Base-by-base conservation (phyloP, 2,888 invertebrate genomes). In the Hirtodrosophila confusa region DNA sequence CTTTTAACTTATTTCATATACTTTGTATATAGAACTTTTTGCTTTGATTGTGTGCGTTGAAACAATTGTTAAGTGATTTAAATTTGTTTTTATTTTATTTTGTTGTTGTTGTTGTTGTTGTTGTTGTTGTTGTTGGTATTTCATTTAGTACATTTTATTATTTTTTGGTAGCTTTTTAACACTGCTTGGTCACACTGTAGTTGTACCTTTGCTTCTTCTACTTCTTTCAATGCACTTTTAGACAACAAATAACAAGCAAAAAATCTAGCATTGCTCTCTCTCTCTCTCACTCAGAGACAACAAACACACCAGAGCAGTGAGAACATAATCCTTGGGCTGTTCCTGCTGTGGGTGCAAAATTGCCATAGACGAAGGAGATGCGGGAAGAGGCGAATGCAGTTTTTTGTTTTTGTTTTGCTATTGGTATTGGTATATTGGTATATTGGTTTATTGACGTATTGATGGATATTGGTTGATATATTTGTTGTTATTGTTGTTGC, bases 311-410 rank as follows among this genome's bases (percentile, higher is more conserved):
- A 66, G 53, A 75, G 74, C 80, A 80, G 80, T 90, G 90, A 88
- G 80, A 91, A 91, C 91, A 91, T 91, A 91, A 91, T 91, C 91
- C 91, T 89, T 77, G 91, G 90, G 91, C 87, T 91, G 91, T 90
- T 91, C 89, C 89, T 79, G 75, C 70, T 58, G 69, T 65, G 50
- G 75, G 48, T 63, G 74, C 45, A 31, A 75, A 65, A 56, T 58
- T 75, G 71, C 33, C 58, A 44, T 45, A 17, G 17, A 33, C 33
- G 50, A 33, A 67, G 54, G n/a, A 35, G 36, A 10, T 44, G 24
- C 35, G 12, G 57, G 41, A 37, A 44, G 49, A 69, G 78, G 74
- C 57, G 56, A 68, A 71, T 78, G 75, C 69, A 73, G 53, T 70
- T 66, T 61, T 71, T 69, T 57, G 53, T 56, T 57, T 47, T 53